Evolutionary conservation across 2,888 invertebrate species (phyloP).

Genomic region (Dasypogon diadema): DNA sequence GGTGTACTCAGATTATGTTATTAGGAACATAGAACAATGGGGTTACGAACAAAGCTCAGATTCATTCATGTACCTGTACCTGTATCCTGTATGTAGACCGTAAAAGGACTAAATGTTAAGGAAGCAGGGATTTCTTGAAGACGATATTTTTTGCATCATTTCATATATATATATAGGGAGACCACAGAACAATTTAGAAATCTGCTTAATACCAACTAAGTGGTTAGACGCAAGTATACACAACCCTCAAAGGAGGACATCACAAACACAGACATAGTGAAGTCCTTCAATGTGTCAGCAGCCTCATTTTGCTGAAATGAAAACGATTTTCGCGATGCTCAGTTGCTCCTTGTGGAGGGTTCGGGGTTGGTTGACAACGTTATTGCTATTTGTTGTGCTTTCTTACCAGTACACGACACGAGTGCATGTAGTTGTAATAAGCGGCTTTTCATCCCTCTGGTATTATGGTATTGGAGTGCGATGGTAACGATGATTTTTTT

Average conservation of each 20-base stretch:
- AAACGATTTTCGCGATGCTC: constrained; percentile 41
- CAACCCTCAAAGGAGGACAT: not conserved
- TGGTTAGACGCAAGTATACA: constrained; percentile 21
- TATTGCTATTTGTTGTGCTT: not conserved
- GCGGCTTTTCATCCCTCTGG: constrained; percentile 34
- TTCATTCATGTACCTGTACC: constrained; percentile 28
- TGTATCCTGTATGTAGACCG: constrained; percentile 15
- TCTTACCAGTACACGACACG: too few species aligned
- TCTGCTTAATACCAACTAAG: constrained; percentile 46
- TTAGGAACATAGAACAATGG: constrained; percentile 27
- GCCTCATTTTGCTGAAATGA: constrained; percentile 30
- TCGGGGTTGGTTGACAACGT: constrained; percentile 32
- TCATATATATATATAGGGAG: constrained; percentile 6
- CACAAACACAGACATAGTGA: constrained; percentile 12
- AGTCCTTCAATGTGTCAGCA: constrained; percentile 50
- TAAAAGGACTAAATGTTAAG: not conserved
- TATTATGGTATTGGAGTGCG: constrained; percentile 45
- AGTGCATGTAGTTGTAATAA: constrained; percentile 12
- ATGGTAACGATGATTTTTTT: constrained; percentile 54
- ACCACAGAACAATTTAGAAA: constrained; percentile 38
- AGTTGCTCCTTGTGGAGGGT: not conserved
- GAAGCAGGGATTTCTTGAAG: constrained; percentile 8
- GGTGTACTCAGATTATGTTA: constrained; percentile 40
- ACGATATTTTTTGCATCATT: constrained; percentile 23
- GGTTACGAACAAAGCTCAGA: constrained; percentile 25